Percentiles rank a stretch among this genome's conserved stretches.
Evolutionary conservation across 2,888 invertebrate species (phyloP).

Genomic region (Copidosoma aretas): DNA sequence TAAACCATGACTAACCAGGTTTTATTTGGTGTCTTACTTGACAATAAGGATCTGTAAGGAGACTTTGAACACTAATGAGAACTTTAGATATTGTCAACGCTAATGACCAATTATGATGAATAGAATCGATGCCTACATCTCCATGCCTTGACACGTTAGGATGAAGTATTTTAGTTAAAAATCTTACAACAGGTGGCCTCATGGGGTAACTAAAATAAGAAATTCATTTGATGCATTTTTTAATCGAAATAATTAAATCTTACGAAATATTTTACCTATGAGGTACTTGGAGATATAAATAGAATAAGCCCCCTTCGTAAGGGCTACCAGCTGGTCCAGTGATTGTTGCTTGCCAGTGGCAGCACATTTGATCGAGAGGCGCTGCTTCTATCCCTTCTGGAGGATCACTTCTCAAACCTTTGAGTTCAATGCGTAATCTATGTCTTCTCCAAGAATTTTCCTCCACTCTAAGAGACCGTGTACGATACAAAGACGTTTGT

Average conservation of each 20-base stretch:
- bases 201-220: slow-evolving; percentile 76
- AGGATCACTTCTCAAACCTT: slow-evolving; percentile 76
- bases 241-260: not conserved
- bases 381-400: slow-evolving; percentile 86
- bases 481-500: slow-evolving; percentile 75
- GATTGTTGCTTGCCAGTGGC: slow-evolving; percentile 94
- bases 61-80: slow-evolving; percentile 84
- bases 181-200: slow-evolving; percentile 88
- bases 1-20: too few species aligned
- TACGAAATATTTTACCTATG: slow-evolving; percentile 66
- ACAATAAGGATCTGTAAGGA: slow-evolving; percentile 89
- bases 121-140: slow-evolving; percentile 93
- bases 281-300: slow-evolving; percentile 88
- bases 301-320: slow-evolving; percentile 93
- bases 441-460: slow-evolving; percentile 85
- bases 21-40: slow-evolving; percentile 66
- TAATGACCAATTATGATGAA: slow-evolving; percentile 96
- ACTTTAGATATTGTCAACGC: slow-evolving; percentile 90
- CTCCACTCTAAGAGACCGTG: slow-evolving; percentile 70
- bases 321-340: slow-evolving; percentile 91
- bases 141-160: slow-evolving; percentile 95
- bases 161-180: slow-evolving; percentile 91
- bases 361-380: slow-evolving; percentile 80
- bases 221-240: not conserved
- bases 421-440: slow-evolving; percentile 78